Conservation (phyloP, 2,888 invertebrate species). For the Byasa hedistus region DNA sequence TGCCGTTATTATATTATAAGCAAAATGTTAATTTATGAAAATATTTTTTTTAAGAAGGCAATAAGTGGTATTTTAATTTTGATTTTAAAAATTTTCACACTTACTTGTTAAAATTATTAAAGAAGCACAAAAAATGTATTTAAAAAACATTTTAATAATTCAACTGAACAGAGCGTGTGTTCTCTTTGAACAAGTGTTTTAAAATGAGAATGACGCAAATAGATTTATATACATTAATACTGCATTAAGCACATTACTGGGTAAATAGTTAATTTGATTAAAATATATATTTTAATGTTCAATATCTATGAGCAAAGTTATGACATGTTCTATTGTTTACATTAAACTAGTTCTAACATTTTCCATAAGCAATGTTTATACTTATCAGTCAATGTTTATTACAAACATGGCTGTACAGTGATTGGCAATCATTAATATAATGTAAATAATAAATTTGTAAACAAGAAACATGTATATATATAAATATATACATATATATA, state of each 20-base stretch:
- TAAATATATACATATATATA: no score
- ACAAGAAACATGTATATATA: background rate
- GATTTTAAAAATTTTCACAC: background rate
- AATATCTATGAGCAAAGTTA: background rate
- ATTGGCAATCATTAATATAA: background rate
- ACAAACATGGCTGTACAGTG: background rate
- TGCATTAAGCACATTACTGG: background rate
- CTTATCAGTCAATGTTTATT: background rate
- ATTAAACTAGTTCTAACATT: background rate
- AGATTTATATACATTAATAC: background rate
- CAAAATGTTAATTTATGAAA: no score
- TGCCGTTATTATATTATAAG: no score
- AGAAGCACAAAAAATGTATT: background rate
- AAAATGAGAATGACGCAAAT: background rate
- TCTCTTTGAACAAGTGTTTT: background rate
- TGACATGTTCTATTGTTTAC: background rate
- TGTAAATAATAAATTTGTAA: background rate
- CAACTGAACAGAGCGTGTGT: background rate
- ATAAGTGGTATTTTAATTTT: no score
- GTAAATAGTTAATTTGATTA: background rate
- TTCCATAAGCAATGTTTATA: background rate
- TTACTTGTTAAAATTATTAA: constrained; percentile 1
- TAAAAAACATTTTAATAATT: background rate
- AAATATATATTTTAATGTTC: background rate
- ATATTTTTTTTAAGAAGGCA: no score